Evolutionary conservation across 2,113 vertebrate genomes (phyloP).

Genomic region (Parotia lawesii): DNA sequence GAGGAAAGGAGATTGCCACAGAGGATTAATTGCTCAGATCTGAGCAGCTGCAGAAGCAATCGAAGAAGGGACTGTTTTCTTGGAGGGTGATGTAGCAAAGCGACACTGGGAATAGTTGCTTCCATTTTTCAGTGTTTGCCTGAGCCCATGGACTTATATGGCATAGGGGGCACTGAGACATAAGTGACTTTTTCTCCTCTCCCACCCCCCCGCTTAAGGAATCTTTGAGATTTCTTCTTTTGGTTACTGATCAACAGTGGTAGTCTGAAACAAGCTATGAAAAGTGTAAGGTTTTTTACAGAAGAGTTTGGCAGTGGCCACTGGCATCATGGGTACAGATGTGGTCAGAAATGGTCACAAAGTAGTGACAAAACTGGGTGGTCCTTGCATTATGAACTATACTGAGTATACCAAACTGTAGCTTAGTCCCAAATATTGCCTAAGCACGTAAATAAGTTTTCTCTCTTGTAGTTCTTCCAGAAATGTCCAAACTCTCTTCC

Average conservation of each 20-base stretch:
- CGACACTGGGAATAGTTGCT: background rate
- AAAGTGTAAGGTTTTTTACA: background rate
- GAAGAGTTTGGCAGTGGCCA: background rate
- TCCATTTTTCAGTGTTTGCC: background rate
- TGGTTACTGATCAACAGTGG: background rate
- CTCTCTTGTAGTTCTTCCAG: background rate
- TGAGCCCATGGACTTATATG: background rate
- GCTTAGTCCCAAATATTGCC: background rate
- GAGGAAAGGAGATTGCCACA: background rate
- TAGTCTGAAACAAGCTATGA: background rate
- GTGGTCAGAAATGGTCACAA: background rate
- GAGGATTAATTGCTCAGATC: background rate
- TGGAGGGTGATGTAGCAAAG: background rate
- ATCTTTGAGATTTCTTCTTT: background rate
- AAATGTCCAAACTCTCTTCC: conserved; percentile 1
- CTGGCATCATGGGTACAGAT: background rate
- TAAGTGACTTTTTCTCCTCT: background rate
- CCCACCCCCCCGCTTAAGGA: background rate
- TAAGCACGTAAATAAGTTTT: background rate
- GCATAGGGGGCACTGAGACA: background rate
- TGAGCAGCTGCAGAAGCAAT: background rate
- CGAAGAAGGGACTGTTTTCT: background rate
- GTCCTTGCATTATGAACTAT: background rate
- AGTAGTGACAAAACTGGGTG: background rate
- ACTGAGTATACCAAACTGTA: background rate